Evolutionary conservation across 37 sponge, comb jelly and placozoan genomes (phyloP).

Genomic region (Hormiphora californensis): DNA sequence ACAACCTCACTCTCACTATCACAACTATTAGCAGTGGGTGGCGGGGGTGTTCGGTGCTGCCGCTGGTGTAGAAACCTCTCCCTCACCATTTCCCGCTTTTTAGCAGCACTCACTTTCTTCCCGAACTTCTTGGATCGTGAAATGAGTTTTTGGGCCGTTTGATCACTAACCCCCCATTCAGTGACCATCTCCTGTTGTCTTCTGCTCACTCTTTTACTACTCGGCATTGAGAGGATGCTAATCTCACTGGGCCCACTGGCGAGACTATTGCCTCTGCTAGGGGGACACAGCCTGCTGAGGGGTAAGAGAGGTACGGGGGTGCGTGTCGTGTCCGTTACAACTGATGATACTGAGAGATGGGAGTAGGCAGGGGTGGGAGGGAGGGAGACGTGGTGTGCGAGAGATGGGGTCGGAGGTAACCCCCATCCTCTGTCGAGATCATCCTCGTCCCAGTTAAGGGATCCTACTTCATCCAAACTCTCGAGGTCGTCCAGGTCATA

Average conservation of each 20-base stretch:
- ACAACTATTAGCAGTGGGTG: neutral
- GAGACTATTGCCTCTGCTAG: neutral
- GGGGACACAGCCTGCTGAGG: neutral
- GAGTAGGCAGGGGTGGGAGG: slow-evolving; percentile 2
- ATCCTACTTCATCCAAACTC: neutral
- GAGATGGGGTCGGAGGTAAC: slow-evolving; percentile 8
- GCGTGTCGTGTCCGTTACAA: neutral
- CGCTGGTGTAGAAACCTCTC: neutral
- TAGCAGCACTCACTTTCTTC: neutral
- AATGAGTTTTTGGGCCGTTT: slow-evolving; percentile 1
- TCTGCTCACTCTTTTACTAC: neutral
- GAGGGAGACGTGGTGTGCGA: slow-evolving; percentile 8
- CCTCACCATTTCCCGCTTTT: neutral
- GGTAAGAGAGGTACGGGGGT: slow-evolving; percentile 3
- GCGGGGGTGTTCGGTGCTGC: neutral
- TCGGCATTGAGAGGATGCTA: neutral
- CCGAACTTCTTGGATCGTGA: slow-evolving; percentile 22
- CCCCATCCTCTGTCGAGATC: neutral
- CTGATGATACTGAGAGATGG: neutral
- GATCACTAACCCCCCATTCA: neutral
- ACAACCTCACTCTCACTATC: neutral
- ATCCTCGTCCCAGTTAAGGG: neutral
- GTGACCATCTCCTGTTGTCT: neutral
- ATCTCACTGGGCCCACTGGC: neutral
- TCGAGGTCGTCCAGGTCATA: slow-evolving; percentile 9